Conservation (phyloP, 2,113 vertebrate genomes). For the Heterotilapia buettikoferi region DNA sequence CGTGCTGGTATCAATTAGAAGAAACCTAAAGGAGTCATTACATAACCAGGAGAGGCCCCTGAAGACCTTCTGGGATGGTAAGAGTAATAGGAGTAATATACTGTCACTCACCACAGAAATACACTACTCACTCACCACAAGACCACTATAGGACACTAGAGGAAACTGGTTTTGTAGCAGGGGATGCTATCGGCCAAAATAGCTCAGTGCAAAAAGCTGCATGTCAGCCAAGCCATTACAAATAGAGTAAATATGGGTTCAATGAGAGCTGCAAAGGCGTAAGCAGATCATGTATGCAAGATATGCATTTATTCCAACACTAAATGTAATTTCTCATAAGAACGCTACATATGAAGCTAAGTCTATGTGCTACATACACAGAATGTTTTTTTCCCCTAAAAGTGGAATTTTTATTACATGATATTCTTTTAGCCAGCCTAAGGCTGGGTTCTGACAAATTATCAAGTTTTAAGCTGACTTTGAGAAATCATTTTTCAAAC, state of each 20-base stretch:
- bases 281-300: background rate
- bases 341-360: background rate
- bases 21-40: conserved; percentile 63
- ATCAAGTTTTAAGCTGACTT: background rate
- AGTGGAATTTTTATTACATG: background rate
- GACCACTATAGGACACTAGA: conserved; percentile 57
- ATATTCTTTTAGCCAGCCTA: background rate
- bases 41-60: conserved; percentile 53
- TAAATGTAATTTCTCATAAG: background rate
- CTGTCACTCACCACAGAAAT: conserved; percentile 66
- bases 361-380: background rate
- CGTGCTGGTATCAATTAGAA: conserved; percentile 66
- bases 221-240: conserved; percentile 32
- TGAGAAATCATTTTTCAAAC: background rate
- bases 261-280: conserved; percentile 2
- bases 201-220: conserved; percentile 26
- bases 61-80: conserved; percentile 55
- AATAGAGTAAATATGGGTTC: conserved; percentile 33
- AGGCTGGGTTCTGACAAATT: conserved; percentile 7
- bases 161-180: conserved; percentile 54
- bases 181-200: conserved; percentile 34
- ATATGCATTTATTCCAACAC: background rate
- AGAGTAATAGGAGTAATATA: conserved; percentile 67
- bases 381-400: background rate
- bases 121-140: conserved; percentile 59